Evolutionary conservation across 2,113 vertebrate genomes (phyloP), one percentile per base, ranked within the genome.

Genomic region (Nesogale talazaci): DNA sequence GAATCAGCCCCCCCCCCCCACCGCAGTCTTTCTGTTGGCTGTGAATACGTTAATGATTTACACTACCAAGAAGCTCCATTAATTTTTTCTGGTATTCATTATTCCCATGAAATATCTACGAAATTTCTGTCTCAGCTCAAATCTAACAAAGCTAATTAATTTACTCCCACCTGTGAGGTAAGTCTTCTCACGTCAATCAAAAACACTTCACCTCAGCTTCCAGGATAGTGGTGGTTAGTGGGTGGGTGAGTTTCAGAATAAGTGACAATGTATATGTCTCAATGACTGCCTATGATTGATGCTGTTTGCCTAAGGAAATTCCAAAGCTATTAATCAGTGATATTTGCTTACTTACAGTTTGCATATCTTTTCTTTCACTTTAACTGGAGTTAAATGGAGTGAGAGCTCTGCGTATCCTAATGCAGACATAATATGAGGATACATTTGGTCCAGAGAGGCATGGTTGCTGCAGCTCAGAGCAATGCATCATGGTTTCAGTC

Each of bases 251-350:
- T 86, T 95, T 88, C 36, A 80, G 57, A 78, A 11, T 78, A 80
- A 80, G 61, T 27, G 40, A 78, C 83, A 82, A 78, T 86, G 46
- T 61, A 1, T 61, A 42, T 74, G 15, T 59, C n/a, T 89, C 42
- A 8, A 15, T 12, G 14, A 72, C n/a, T 78, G 61, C 34, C 29
- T 69, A 3, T 65, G 69, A 65, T 31, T 6, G 61, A 84, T 34
- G 36, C 65, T 42, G 88, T 94, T 74, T 88, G 56, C 42, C 46
- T 29, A 75, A 70, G 27, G 42, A 69, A 76, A 88, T 88, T 81
- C 8, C 69, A 56, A 74, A 63, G 17, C 14, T 29, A 25, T 46
- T 6, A 27, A 19, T 78, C 25, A 0, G 34, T 85, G 56, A 57
- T 77, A 61, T 88, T 74, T 1, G 10, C 16, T 42, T 65, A 88